Evolutionary conservation across 2,113 vertebrate genomes (phyloP).

Genomic region (Seriola rivoliana): DNA sequence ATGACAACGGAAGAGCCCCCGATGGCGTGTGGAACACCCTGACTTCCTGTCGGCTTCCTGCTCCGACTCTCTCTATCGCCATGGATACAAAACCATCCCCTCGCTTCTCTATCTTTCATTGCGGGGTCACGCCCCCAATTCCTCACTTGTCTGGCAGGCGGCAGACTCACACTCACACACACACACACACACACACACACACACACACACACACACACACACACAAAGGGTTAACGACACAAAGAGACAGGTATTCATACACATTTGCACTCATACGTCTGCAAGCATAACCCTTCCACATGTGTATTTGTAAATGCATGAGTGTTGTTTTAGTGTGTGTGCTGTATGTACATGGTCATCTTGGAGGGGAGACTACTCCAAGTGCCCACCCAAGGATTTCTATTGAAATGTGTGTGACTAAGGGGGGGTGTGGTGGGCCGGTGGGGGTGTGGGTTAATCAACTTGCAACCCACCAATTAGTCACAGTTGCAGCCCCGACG

Average conservation of each 20-base stretch:
- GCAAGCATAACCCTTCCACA: slow-evolving; percentile 5
- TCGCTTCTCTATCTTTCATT: slow-evolving; percentile 52
- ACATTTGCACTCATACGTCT: slow-evolving; percentile 5
- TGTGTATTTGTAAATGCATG: neutral
- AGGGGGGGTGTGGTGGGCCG: slow-evolving; percentile 11
- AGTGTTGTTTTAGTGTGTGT: neutral
- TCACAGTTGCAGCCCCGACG: slow-evolving; percentile 59
- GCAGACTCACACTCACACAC: neutral
- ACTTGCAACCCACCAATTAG: slow-evolving; percentile 60
- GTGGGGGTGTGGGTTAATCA: slow-evolving; percentile 63
- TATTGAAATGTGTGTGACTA: slow-evolving; percentile 15
- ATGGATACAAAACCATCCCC: slow-evolving; percentile 72
- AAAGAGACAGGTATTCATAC: slow-evolving; percentile 23
- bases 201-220: slow-evolving; percentile 15
- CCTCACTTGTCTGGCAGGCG: slow-evolving; percentile 57
- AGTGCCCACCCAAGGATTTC: slow-evolving; percentile 33
- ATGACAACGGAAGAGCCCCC: slow-evolving; percentile 78
- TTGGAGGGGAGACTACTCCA: neutral
- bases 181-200: slow-evolving; percentile 28
- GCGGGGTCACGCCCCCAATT: slow-evolving; percentile 65
- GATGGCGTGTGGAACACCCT: slow-evolving; percentile 69
- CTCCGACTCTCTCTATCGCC: slow-evolving; percentile 63
- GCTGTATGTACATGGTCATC: neutral
- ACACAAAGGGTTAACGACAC: slow-evolving; percentile 21
- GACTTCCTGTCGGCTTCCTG: slow-evolving; percentile 81